phyloP scores from a whole-genome alignment of 2,888 invertebrate species.

The Caenorhabditis sp. region DNA sequence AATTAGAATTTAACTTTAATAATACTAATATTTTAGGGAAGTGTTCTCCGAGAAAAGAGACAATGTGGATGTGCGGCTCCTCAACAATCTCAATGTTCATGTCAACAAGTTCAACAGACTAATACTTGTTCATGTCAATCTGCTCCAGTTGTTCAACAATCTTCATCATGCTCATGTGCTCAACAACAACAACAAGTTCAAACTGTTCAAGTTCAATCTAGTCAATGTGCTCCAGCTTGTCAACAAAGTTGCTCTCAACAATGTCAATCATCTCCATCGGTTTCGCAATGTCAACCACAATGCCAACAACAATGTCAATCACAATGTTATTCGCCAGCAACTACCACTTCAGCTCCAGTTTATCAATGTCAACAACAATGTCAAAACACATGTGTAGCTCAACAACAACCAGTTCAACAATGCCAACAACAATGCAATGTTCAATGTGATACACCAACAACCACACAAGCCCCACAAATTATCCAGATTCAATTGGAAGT shows the following conservation, averaged over 20 bases:
- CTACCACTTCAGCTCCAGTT: too few relatives aligned
- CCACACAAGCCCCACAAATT: conserved; percentile 30
- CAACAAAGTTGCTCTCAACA: conserved; percentile 34
- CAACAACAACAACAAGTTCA: conserved; percentile 35
- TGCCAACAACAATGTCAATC: conserved; percentile 38
- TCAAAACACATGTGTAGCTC: conserved; percentile 9
- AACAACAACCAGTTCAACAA: conserved; percentile 17
- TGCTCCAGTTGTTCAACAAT: conserved; percentile 36
- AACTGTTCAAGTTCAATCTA: conserved; percentile 23
- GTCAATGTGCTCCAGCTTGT: conserved; percentile 35
- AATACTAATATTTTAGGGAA: conserved; percentile 13
- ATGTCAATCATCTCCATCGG: conserved; percentile 30
- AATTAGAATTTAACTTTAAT: neutral
- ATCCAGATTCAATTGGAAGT: conserved; percentile 39
- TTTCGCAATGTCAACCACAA: conserved; percentile 29
- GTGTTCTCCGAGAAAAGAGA: conserved; percentile 35
- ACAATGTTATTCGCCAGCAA: conserved; percentile 14
- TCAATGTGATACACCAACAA: conserved; percentile 9
- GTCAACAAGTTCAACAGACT: conserved; percentile 41
- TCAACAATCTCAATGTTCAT: conserved; percentile 37
- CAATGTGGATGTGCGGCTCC: conserved; percentile 39
- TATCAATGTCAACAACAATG: conserved; percentile 20
- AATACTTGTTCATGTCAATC: conserved; percentile 39
- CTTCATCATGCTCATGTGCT: conserved; percentile 29
- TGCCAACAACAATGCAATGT: conserved; percentile 37